These are phyloP conservation scores for Laticauda laticaudata DNA, from an alignment of 2,113 vertebrate genomes.

Conservation along the genomic window DNA sequence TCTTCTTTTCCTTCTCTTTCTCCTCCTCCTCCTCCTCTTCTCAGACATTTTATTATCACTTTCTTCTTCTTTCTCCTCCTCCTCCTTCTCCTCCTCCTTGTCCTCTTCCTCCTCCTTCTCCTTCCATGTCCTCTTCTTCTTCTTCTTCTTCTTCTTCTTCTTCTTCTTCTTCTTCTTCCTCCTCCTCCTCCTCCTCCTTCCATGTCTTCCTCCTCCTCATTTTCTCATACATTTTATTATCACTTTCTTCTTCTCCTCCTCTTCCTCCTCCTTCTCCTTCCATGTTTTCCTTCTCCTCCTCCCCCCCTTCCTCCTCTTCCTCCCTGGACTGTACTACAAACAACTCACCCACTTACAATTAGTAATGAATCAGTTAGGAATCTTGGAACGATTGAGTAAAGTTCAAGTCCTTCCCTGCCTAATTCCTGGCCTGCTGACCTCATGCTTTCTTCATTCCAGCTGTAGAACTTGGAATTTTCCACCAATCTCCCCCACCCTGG, in stretches of 20 bases:
- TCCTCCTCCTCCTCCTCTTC: neutral
- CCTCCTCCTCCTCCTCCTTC: rapidly evolving
- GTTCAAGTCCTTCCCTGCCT: neutral
- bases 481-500: neutral
- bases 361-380: neutral
- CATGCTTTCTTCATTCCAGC: neutral
- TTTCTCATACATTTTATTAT: too few relatives aligned
- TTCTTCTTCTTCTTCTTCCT: neutral
- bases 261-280: too few relatives aligned
- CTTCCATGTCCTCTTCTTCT: neutral
- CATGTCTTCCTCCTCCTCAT: too few relatives aligned
- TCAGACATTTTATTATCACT: too few relatives aligned
- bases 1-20: neutral
- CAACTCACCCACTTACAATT: neutral
- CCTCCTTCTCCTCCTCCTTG: neutral
- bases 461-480: neutral
- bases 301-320: too few relatives aligned
- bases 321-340: neutral
- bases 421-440: neutral
- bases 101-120: neutral
- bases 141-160: neutral
- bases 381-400: neutral
- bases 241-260: too few relatives aligned
- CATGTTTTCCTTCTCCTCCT: neutral
- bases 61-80: too few relatives aligned